Evolutionary conservation across 2,797 vertebrate species (phyloP).

Genomic region (Pangasius larnaudii): DNA sequence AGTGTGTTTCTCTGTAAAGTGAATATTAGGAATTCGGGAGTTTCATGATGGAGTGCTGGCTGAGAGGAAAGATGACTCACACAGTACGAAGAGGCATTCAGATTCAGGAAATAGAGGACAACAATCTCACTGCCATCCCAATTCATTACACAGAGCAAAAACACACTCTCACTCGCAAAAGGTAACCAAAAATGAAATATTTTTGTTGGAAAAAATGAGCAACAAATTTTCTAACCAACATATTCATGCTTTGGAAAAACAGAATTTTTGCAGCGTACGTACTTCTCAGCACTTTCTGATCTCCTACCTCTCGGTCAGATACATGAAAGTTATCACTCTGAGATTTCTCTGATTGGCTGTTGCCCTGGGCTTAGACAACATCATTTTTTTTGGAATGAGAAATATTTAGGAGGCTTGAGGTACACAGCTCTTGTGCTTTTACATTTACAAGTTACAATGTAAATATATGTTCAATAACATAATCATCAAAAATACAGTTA

Average conservation of each 20-base stretch:
- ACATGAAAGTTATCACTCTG: background rate
- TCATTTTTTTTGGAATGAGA: background rate
- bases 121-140: background rate
- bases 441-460: background rate
- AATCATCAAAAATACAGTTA: background rate
- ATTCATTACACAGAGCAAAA: constrained; percentile 6
- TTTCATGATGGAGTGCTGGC: constrained; percentile 1
- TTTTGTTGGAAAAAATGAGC: background rate
- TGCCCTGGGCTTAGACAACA: background rate
- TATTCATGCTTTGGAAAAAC: constrained; percentile 58
- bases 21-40: background rate
- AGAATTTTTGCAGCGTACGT: too few relatives aligned
- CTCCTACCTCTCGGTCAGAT: background rate
- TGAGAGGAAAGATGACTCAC: constrained; percentile 13
- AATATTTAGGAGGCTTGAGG: background rate
- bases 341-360: background rate
- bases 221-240: background rate
- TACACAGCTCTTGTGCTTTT: background rate
- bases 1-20: background rate
- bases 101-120: background rate
- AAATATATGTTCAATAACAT: background rate
- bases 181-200: background rate
- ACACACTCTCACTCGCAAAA: background rate
- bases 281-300: background rate
- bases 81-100: background rate